Base-by-base conservation (phyloP, 2,113 vertebrate genomes). In the Aix galericulata region DNA sequence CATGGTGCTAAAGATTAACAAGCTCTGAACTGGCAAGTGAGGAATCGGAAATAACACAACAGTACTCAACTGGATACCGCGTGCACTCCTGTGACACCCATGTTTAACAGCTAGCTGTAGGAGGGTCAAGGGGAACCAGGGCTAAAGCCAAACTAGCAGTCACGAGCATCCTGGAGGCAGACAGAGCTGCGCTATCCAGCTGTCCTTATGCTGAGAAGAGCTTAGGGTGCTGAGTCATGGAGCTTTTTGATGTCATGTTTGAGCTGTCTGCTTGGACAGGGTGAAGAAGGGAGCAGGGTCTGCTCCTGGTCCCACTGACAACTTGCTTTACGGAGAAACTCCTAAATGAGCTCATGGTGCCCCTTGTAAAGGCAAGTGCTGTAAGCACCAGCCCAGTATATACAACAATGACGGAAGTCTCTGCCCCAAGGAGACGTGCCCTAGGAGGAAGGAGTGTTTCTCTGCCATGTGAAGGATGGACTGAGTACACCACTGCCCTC, bases 211-310 rank as follows among this genome's bases (percentile, higher is more conserved):
- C 58, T 53, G 64, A 64, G 50, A 36, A 7, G 16, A 81, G 11
- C 56, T 1, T 1, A 0, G 0, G 46, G 12, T 67, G 32, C 23
- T 2, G 17, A 50, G 13, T 20, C 3, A 2, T 4, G 81, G 36
- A 23, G 31, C 8, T 87, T 40, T 86, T 36, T 18, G 27, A 8
- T 21, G 66, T 52, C 25, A 13, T 2, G 1, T 66, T 56, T 38
- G 27, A 38, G 63, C 40, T 42, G 26, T 38, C 29, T 31, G 20
- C 26, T 31, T 66, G 63, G 38, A 50, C 46, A 23, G 48, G 22
- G 63, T 40, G 29, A 66, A 44, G 40, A 42, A 18, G 38, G 42
- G 63, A 42, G 48, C 2, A 4, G 66, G 11, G 10, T 42, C 32
- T 67, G 16, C 21, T 63, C 58, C 75, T 23, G 29, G 36, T 58